phyloP scores from a whole-genome alignment of 2,888 invertebrate genomes.

The Agrochola macilenta region DNA sequence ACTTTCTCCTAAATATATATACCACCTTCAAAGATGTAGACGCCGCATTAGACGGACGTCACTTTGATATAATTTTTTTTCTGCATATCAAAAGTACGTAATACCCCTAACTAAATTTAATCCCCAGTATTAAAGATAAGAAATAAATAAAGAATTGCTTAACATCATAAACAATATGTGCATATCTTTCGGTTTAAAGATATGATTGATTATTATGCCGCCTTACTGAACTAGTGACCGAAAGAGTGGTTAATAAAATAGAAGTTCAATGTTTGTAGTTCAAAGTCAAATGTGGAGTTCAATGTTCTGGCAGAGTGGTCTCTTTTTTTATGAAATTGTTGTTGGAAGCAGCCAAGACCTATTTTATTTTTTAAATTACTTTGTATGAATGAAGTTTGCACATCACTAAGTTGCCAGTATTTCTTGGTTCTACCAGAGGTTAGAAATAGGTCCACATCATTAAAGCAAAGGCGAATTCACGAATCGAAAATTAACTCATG shows the following conservation, averaged over 20 bases:
- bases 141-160: conserved; percentile 16
- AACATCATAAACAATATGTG: conserved; percentile 6
- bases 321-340: neutral
- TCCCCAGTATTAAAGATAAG: conserved; percentile 22
- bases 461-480: neutral
- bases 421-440: no score
- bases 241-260: conserved; percentile 7
- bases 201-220: conserved; percentile 26
- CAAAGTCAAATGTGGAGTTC: conserved; percentile 12
- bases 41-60: neutral
- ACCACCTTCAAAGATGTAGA: neutral
- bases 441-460: no score
- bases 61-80: neutral
- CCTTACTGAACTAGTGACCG: conserved; percentile 49
- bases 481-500: neutral
- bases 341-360: neutral
- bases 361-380: neutral
- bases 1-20: neutral
- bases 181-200: conserved; percentile 42
- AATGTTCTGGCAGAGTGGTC: neutral
- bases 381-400: neutral
- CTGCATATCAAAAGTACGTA: neutral
- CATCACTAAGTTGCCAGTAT: neutral
- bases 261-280: neutral
- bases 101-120: conserved; percentile 26